Conservation (phyloP, 1,140 invertebrate species). For the Drosophila varians region DNA sequence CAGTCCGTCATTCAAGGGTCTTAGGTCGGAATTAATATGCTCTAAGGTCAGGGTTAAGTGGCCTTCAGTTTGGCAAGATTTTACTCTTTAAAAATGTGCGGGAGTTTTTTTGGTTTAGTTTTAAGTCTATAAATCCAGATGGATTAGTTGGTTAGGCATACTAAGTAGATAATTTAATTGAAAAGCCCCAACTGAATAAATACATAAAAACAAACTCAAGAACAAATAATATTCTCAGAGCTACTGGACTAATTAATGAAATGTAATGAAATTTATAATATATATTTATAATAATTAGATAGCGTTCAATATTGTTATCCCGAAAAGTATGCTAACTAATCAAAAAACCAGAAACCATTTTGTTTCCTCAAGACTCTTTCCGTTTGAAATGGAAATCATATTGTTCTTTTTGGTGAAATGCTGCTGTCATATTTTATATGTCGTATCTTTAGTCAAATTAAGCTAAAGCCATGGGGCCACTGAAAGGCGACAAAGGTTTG, state of each 20-base stretch:
- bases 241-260: too few relatives aligned
- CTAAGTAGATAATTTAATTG: too few relatives aligned
- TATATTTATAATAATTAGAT: neutral
- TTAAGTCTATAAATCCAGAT: neutral
- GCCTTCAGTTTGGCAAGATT: constrained; percentile 2
- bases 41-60: constrained; percentile 37
- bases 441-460: constrained; percentile 75
- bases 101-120: neutral
- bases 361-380: neutral
- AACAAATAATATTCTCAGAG: too few relatives aligned
- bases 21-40: constrained; percentile 17
- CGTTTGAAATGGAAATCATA: neutral
- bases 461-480: constrained; percentile 33
- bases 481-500: constrained; percentile 27
- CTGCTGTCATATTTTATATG: constrained; percentile 65
- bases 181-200: too few relatives aligned
- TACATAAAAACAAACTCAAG: too few relatives aligned
- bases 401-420: constrained; percentile 43
- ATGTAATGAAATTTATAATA: too few relatives aligned
- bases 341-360: neutral
- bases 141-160: neutral
- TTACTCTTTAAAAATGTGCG: neutral
- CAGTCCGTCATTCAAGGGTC: constrained; percentile 27
- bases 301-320: constrained; percentile 10
- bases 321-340: constrained; percentile 52